Evolutionary conservation across 2,888 invertebrate genomes (phyloP).

Genomic region (Metalampra italica): DNA sequence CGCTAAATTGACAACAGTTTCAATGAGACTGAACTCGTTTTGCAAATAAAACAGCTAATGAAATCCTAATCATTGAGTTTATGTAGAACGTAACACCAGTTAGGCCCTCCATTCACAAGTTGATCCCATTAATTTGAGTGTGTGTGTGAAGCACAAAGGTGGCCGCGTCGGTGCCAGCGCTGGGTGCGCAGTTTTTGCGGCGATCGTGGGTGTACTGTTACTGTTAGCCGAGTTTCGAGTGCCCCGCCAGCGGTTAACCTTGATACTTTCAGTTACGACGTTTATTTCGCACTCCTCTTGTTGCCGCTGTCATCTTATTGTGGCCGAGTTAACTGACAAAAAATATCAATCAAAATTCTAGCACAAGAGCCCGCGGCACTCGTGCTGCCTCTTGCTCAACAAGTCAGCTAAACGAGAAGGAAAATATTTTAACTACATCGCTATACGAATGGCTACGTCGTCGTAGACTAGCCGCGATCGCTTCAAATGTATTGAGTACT

Average conservation of each 20-base stretch:
- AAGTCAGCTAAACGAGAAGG: slow-evolving; percentile 41
- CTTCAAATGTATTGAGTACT: slow-evolving; percentile 39
- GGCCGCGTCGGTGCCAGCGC: slow-evolving; percentile 42
- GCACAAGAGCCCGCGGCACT: slow-evolving; percentile 72
- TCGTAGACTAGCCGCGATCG: slow-evolving; percentile 46
- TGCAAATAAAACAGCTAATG: slow-evolving; percentile 33
- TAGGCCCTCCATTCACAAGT: slow-evolving; percentile 55
- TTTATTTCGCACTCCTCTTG: slow-evolving; percentile 75
- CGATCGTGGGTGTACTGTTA: slow-evolving; percentile 64
- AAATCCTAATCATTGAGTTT: slow-evolving; percentile 50
- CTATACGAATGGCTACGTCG: slow-evolving; percentile 13
- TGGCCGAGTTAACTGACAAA: slow-evolving; percentile 74
- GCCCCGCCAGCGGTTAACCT: slow-evolving; percentile 68
- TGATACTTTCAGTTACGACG: slow-evolving; percentile 76
- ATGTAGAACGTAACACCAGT: slow-evolving; percentile 42
- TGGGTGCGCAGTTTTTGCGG: slow-evolving; percentile 63
- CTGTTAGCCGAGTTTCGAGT: slow-evolving; percentile 71
- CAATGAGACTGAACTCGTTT: not conserved
- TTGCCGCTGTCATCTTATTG: slow-evolving; percentile 75
- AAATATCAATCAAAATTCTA: slow-evolving; percentile 79
- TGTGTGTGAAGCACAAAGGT: slow-evolving; percentile 59
- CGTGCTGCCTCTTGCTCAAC: slow-evolving; percentile 51
- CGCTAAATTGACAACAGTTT: not conserved
- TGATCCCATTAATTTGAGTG: slow-evolving; percentile 63
- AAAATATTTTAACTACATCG: slow-evolving; percentile 43